Base-by-base conservation (phyloP, 2,113 vertebrate species). In the Aptenodytes patagonicus region DNA sequence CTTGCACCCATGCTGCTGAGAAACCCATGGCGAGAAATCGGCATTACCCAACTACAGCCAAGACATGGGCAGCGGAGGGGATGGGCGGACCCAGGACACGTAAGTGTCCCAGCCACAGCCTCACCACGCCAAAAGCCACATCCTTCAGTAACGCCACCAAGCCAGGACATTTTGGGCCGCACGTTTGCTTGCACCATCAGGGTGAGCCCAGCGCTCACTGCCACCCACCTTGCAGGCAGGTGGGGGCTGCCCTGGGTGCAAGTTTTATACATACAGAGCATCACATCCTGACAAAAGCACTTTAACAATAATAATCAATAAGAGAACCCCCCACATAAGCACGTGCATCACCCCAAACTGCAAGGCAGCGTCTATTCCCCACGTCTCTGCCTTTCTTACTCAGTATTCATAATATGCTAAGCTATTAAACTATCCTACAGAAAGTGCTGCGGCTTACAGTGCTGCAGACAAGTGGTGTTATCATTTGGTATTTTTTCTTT, bases 401-500 rank as follows among this genome's bases (percentile, higher is more conserved):
- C 87, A 77, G 26, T 66, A 90, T 85, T 88, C 92, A 93, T 94
- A 68, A 89, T 64, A 89, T 71, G 70, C 86, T 87, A 92, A 92
- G 70, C 85, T 95, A 93, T 87, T 96, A 91, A 95, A 80, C 54
- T 49, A 80, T n/a, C 24, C 52, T 47, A 14, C 2, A 17, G 81
- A 89, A 83, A 95, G 44, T 44, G 83, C 79, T 4, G 25, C 13
- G 4, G 76, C 93, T 96, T 89, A 92, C 69, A 69, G 92, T 49
- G 62, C 92, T 28, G 87, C 83, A 94, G 93, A 96, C 79, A 96
- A 97, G 92, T 86, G 87, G 46, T 79, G 83, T 42, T 95, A 94
- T 95, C 91, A 96, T 77, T 85, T 83, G 82, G 65, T 94, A 91
- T 95, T 96, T 96, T 89, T 97, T 91, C 93, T 94, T 95, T 95